Conservation (phyloP, 2,113 vertebrate species). For the Oryctolagus cuniculus region mOryCun1.1 NC_091438.1:124186001-124186500, state of each 20-base stretch:
- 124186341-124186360: background rate
- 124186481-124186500: background rate
- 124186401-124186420: background rate
- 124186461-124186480: no score
- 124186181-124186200: background rate
- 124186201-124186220: background rate
- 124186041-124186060: background rate
- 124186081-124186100: accelerated
- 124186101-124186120: background rate
- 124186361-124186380: background rate
- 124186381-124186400: background rate
- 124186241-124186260: background rate
- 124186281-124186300: background rate
- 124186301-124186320: background rate
- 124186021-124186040: accelerated
- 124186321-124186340: background rate
- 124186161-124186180: background rate
- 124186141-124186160: background rate
- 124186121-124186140: background rate
- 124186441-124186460: background rate
- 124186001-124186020: background rate
- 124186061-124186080: background rate
- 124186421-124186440: background rate
- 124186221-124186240: background rate
- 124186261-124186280: background rate